A percentile compares a stretch with the other conserved stretches of the same genome.
Conservation (phyloP, 2,797 vertebrate species). For the Macropodus opercularis region DNA sequence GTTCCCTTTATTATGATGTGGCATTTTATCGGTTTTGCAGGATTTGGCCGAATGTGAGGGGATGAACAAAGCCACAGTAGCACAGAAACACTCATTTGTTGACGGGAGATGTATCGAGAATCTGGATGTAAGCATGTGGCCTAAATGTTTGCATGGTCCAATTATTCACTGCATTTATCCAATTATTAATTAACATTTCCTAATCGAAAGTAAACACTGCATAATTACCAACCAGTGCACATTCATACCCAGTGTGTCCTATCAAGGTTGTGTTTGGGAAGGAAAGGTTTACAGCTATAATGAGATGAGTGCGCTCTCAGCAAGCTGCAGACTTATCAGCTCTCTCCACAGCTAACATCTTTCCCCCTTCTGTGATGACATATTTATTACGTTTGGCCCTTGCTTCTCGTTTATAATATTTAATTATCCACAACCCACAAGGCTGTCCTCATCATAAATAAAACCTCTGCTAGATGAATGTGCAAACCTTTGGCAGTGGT, state of each 20-base stretch:
- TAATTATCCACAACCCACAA: neutral
- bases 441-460: neutral
- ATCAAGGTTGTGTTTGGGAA: neutral
- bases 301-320: conserved; percentile 8
- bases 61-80: too few species aligned
- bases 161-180: too few species aligned
- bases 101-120: too few species aligned
- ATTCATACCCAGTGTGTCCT: neutral
- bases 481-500: neutral
- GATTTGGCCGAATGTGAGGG: too few species aligned
- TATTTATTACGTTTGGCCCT: neutral
- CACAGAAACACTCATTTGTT: too few species aligned
- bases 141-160: too few species aligned
- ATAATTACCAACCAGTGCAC: neutral
- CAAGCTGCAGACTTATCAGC: conserved; percentile 16
- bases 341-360: conserved; percentile 13
- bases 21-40: too few species aligned
- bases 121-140: too few species aligned
- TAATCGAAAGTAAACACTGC: neutral
- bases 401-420: neutral
- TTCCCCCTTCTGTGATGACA: conserved; percentile 29
- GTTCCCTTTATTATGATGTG: too few species aligned
- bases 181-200: too few species aligned
- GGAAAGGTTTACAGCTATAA: neutral
- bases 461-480: neutral